Evolutionary conservation across 1,140 invertebrate genomes (phyloP).

Genomic region (Globodera rostochiensis): DNA sequence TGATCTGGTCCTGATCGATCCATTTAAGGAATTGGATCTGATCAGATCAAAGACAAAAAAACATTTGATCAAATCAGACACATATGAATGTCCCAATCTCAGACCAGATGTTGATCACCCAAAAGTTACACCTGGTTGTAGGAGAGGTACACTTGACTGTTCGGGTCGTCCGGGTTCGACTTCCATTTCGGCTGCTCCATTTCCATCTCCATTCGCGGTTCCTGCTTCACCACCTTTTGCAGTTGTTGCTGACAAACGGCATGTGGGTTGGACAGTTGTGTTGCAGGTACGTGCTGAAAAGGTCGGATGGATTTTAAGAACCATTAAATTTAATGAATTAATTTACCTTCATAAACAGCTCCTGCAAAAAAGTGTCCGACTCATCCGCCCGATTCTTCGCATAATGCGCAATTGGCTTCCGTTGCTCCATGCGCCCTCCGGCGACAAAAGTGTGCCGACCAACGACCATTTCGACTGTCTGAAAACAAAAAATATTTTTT

Average conservation of each 20-base stretch:
- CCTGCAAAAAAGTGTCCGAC: slow-evolving; percentile 33
- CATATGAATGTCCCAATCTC: neutral
- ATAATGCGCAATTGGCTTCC: neutral
- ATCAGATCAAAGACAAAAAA: slow-evolving; percentile 10
- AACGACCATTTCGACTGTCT: slow-evolving; percentile 80
- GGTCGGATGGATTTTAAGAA: neutral
- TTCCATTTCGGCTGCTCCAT: neutral
- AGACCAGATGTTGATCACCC: neutral
- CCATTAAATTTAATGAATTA: slow-evolving; percentile 20
- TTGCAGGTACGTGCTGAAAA: slow-evolving; percentile 5
- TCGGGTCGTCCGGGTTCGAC: neutral
- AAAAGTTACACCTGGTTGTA: slow-evolving; percentile 12
- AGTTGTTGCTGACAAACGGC: neutral
- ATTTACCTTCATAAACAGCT: slow-evolving; percentile 35
- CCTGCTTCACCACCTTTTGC: neutral
- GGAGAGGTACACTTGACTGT: slow-evolving; percentile 9
- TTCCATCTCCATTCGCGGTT: neutral
- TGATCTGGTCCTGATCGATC: no score
- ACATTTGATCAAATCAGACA: neutral
- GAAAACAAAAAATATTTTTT: neutral
- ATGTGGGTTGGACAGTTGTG: neutral
- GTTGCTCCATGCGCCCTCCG: slow-evolving; percentile 43
- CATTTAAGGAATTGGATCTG: no score
- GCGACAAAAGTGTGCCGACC: slow-evolving; percentile 78
- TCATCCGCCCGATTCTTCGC: neutral